Base-by-base conservation (phyloP, 1,140 invertebrate genomes). In the Agraylea sexmaculata region DNA sequence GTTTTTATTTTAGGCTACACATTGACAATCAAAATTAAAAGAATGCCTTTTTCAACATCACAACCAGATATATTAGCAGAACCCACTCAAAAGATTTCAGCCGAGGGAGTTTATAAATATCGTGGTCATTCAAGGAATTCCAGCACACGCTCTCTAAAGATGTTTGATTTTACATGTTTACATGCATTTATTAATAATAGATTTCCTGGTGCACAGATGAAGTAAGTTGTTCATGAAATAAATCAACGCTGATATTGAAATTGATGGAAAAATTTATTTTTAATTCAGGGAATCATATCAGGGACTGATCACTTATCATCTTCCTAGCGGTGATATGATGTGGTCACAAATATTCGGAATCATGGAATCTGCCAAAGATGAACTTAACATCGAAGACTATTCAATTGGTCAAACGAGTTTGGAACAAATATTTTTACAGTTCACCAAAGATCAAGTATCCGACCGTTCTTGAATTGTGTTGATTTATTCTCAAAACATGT, bases 371-470 rank as follows among this genome's bases (percentile, higher is more conserved):
- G 73, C 70, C 6, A 68, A 73, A 12, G 38, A 53, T 8, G 48
- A 54, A 1, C 68, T 78, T 23, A 60, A 74, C 37, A 74, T 88
- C 22, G 83, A 87, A 53, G 84, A 87, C 56, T 89, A 88, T 58
- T 83, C 81, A 5, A 74, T 90, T 12, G 80, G 80, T 35, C 84
- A 90, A 59, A 86, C 84, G 1, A 81, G 80, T 28, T 66, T 89
- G 19, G 85, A 89, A 56, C 83, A 87, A 62, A 82, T 87, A 38
- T 73, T 73, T 46, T 54, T 73, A 10, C 55, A 62, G 15, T 71
- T 73, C 45, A 68, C 69, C 15, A 65, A 49, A 37, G 43, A 49
- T 32, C 47, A 49, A 34, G 40, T 17, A 22, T 35, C 11, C n/a
- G n/a, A n/a, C n/a, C n/a, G n/a, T n/a, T n/a, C n/a, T n/a, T n/a